phyloP scores from a whole-genome alignment of 2,797 vertebrate genomes.

The Sandelia bainsii region DNA sequence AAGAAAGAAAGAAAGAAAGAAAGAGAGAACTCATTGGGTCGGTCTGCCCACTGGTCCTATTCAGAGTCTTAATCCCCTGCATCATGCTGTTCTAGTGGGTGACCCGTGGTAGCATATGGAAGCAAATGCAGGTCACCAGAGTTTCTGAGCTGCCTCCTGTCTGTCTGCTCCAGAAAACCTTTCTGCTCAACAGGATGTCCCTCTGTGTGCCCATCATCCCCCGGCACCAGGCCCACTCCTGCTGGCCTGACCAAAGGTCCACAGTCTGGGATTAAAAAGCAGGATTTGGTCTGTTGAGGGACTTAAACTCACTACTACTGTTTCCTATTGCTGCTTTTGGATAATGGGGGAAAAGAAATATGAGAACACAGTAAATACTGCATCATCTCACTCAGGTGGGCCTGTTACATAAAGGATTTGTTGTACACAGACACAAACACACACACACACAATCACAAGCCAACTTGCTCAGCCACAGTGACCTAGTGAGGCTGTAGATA shows the following conservation, averaged over 20 bases:
- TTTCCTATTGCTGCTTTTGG: conserved; percentile 10
- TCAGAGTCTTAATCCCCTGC: conserved; percentile 70
- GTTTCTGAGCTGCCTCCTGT: conserved; percentile 69
- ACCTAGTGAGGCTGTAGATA: conserved; percentile 53
- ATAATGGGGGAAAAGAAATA: conserved; percentile 9
- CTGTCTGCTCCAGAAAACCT: conserved; percentile 75
- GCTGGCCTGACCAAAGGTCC: conserved; percentile 74
- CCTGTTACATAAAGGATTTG: conserved; percentile 74
- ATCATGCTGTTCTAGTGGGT: conserved; percentile 55
- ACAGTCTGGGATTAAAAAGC: conserved; percentile 73
- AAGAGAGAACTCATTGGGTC: conserved; percentile 45
- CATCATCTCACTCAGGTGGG: conserved; percentile 51
- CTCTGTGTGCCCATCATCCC: conserved; percentile 54
- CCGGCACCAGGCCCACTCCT: conserved; percentile 70
- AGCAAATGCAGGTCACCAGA: conserved; percentile 79
- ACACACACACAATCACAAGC: neutral
- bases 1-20: conserved; percentile 21
- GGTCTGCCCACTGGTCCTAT: conserved; percentile 57
- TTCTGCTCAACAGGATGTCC: conserved; percentile 52
- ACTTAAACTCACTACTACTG: conserved; percentile 60
- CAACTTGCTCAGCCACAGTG: conserved; percentile 42
- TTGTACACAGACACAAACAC: conserved; percentile 21
- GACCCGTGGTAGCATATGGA: conserved; percentile 76
- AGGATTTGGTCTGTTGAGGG: conserved; percentile 73
- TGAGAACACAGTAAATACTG: conserved; percentile 35